Base-by-base conservation (phyloP, 2,113 vertebrate genomes). In the Corydoras sp. region DNA sequence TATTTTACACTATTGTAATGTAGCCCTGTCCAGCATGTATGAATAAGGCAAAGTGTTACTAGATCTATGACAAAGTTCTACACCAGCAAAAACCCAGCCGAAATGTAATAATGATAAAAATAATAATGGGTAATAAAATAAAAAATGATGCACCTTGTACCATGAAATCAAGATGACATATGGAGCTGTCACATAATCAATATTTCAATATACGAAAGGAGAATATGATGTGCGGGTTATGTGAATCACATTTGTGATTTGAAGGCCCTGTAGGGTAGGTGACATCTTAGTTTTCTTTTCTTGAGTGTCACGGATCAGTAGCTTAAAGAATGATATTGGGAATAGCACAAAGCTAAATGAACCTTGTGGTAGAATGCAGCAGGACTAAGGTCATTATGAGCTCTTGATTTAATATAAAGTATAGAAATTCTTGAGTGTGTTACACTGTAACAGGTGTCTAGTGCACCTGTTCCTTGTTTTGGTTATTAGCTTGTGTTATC, bases 91-190 rank as follows among this genome's bases (percentile, higher is more conserved):
- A 76, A 54, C 58, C 67, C 32, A 24, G 18, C 49, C 68, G 49
- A 59, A 69, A 71, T 43, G 35, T 43, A 43, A 43, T 43, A 43
- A 43, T 43, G 7, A 43, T 43, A 43, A 43, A 5, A 43, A 43
- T 43, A 43, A 43, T 43, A 43, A 43, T 2, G 7, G 15, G 14
- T 7, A 56, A 56, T n/a, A 56, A n/a, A 24, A 24, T 76, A 48
- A 74, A 62, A 68, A 68, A 78, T 64, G 59, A 61, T 15, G 60
- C 62, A 32, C 62, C 65, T 58, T 68, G 54, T 69, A 76, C 24
- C 65, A 66, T 53, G 11, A 63, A 79, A 66, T 58, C 56, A 68
- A 79, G 69, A 76, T 69, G 77, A 76, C 73, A 75, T 58, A 79
- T 79, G 43, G 60, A 29, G 58, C 61, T 48, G 65, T 68, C 61